Percentiles rank a stretch among this genome's conserved stretches.
Evolutionary conservation across 1,140 invertebrate species (phyloP).

Genomic region (Leptopilina clavipes): DNA sequence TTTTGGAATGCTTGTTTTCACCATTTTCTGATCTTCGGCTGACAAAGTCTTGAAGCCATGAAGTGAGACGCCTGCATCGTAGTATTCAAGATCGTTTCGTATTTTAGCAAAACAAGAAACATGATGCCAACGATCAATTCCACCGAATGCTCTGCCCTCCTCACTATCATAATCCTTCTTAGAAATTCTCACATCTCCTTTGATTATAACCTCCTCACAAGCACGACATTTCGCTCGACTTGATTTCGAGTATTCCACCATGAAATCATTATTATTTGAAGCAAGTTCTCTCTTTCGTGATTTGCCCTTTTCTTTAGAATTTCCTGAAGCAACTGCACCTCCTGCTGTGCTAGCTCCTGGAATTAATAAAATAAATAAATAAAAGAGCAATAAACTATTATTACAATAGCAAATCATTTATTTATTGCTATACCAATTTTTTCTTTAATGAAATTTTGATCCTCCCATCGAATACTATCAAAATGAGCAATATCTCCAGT

Average conservation of each 20-base stretch:
- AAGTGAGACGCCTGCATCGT: slow-evolving; percentile 81
- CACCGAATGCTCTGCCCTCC: slow-evolving; percentile 86
- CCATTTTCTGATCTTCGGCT: slow-evolving; percentile 83
- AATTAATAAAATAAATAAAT: slow-evolving; percentile 18
- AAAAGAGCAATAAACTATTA: not conserved
- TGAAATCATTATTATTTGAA: slow-evolving; percentile 80
- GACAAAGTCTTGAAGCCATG: slow-evolving; percentile 84
- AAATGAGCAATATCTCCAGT: slow-evolving; percentile 89
- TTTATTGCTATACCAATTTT: slow-evolving; percentile 78
- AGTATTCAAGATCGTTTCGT: slow-evolving; percentile 85
- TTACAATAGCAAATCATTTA: slow-evolving; percentile 32
- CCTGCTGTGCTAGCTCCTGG: slow-evolving; percentile 41
- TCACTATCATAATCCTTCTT: slow-evolving; percentile 92
- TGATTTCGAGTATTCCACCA: slow-evolving; percentile 93
- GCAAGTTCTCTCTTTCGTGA: slow-evolving; percentile 47
- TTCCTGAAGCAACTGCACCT: slow-evolving; percentile 48
- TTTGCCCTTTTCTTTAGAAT: slow-evolving; percentile 62
- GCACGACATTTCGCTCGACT: slow-evolving; percentile 86
- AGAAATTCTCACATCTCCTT: slow-evolving; percentile 87
- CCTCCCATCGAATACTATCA: slow-evolving; percentile 87
- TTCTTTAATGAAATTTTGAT: slow-evolving; percentile 89
- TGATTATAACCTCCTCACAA: slow-evolving; percentile 91
- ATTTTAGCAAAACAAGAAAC: slow-evolving; percentile 92
- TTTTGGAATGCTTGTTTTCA: slow-evolving; percentile 83
- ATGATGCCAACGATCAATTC: slow-evolving; percentile 91